Evolutionary conservation across 2,797 vertebrate genomes (phyloP), one percentile per base, ranked within the genome.

Genomic region (Rhabdomys pumilio): DNA sequence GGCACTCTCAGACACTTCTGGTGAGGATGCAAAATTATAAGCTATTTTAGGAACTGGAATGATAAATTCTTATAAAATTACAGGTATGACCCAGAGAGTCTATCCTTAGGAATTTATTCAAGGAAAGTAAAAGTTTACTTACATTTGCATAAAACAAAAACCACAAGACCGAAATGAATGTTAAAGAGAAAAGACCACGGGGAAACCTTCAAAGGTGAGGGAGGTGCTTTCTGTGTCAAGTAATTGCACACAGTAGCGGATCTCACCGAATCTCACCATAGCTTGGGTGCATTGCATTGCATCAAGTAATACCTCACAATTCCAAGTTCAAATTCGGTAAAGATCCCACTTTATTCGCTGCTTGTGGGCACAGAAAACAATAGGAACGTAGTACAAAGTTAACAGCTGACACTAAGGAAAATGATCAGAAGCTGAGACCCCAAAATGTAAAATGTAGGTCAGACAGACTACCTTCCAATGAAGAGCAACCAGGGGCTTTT

Each of bases 381-480:
- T 15, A 77, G 69, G 29, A 67, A 3, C 8, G 1, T 22, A 29
- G 1, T 12, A 10, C 1, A 55, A 22, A 91, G 34, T 38, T 41
- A 87, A 26, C 44, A 87, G 55, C n/a, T 41, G 65, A 53, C 24
- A 38, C 29, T 31, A 34, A 67, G 14, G 17, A 69, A 29, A 83
- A 47, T 69, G 38, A 93, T 93, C 31, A 44, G 72, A 97, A 93
- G 93, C 82, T 5, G 63, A 90, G 57, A 47, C 82, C 82, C 53
- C 3, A 73, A 97, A 80, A 67, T 47, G 13, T 5, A 1, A 11
- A 31, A 59, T 55, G 81, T 38, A 11, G 11, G 14, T 55, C 92
- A 91, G 94, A 80, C 59, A 61, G 69, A 77, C 61, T 67, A 41
- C 41, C 88, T 98, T 97, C 83, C 89, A 93, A 17, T 76, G 34